Evolutionary conservation across 2,113 vertebrate species (phyloP).

Genomic region (Sminthopsis crassicaudata): DNA sequence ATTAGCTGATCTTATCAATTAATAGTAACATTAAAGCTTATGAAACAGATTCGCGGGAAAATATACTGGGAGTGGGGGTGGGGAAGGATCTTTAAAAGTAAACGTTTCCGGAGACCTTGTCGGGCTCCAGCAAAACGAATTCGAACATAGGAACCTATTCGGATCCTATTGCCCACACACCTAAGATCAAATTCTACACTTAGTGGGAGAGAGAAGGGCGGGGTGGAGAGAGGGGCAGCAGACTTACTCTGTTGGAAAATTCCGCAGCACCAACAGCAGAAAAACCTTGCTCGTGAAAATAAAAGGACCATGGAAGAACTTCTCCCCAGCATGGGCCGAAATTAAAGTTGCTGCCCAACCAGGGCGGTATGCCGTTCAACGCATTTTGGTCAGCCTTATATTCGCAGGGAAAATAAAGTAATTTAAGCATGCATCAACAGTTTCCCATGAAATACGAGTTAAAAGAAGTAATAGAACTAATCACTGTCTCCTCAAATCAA

Average conservation of each 20-base stretch:
- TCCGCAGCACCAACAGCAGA: not conserved
- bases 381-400: constrained; percentile 78
- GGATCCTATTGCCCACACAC: not conserved
- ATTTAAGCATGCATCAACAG: constrained; percentile 85
- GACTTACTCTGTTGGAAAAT: not conserved
- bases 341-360: constrained; percentile 66
- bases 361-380: constrained; percentile 71
- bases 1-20: constrained; percentile 85
- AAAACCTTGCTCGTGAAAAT: constrained; percentile 3
- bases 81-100: constrained; percentile 28
- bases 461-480: constrained; percentile 89
- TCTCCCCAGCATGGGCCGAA: constrained; percentile 71
- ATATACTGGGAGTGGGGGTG: constrained; percentile 26
- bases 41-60: constrained; percentile 73
- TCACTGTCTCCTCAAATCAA: constrained; percentile 90
- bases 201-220: constrained; percentile 24
- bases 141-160: not conserved
- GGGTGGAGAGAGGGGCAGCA: not conserved
- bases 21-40: constrained; percentile 83
- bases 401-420: constrained; percentile 82
- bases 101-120: constrained; percentile 3
- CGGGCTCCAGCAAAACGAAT: not conserved
- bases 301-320: constrained; percentile 14
- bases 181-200: not conserved
- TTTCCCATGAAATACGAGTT: constrained; percentile 88